Evolutionary conservation across 1,140 invertebrate species (phyloP), one percentile per base, ranked within the genome.

Genomic region (Zaprionus ornatus): DNA sequence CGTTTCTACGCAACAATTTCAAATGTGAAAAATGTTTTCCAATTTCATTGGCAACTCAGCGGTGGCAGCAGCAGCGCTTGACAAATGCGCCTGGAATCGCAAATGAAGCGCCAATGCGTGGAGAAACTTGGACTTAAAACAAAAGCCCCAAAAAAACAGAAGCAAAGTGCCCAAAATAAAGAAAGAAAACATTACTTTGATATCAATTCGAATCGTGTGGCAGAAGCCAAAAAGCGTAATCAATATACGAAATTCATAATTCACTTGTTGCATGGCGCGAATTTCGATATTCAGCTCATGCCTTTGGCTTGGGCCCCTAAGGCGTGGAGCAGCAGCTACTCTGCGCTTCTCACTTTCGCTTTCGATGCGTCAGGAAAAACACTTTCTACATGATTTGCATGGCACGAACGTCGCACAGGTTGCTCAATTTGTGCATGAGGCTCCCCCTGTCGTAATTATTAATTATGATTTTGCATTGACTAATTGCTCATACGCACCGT

Each of bases 1-100:
- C 83, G 84, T 87, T 87, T 87, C 84, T 87, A 87, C 85, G 84
- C 84, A 87, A 87, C 84, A 87, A 87, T 87, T 88, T 83, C 60
- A 79, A 65, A 76, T 79, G 79, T 77, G 64, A 74, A 80, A 74
- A 82, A 88, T 66, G 52, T 88, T 87, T 88, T 87, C 84, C 84
- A 87, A 87, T 87, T 88, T 87, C 77, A 88, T 87, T 90, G 85
- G 85, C 84, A 79, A 67, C n/a, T 15, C 35, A 10, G 42, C 60
- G 45, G 29, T 50, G 45, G 25, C 29, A 32, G 52, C 68, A 37
- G 35, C 35, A 12, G 35, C 1, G 63, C 35, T 72, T 60, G 50
- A 29, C 29, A 57, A 79, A 82, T 90, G 85, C 73, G 85, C 62
- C 59, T 76, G 27, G 85, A 90, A 90, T 90, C 71, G 79, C 76